Evolutionary conservation across 2,797 vertebrate genomes (phyloP).

Genomic region (Eulemur albifrons): DNA sequence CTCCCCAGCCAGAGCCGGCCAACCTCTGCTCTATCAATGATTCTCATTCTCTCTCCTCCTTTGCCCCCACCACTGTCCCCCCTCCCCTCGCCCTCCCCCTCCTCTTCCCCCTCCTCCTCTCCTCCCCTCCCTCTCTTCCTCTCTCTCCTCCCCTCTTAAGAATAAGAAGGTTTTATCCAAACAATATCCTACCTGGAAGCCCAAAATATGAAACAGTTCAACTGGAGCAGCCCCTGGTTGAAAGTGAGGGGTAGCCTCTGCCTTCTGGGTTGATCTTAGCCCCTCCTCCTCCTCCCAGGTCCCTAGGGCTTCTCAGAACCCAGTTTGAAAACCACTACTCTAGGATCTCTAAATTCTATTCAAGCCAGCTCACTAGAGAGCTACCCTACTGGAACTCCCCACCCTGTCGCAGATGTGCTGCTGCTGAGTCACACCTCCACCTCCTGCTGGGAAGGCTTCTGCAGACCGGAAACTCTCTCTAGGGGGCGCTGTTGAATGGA

Average conservation of each 20-base stretch:
- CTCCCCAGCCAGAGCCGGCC: background rate
- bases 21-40: background rate
- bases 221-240: too few species aligned
- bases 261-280: background rate
- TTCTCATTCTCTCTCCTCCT: background rate
- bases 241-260: background rate
- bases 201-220: background rate
- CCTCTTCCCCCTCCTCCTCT: background rate
- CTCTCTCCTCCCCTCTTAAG: background rate
- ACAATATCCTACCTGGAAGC: background rate
- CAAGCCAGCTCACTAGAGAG: background rate
- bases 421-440: background rate
- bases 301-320: background rate
- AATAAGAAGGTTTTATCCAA: background rate
- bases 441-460: background rate
- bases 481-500: background rate
- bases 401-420: background rate
- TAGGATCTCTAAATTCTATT: background rate
- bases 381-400: background rate
- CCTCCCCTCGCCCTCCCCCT: fast-evolving
- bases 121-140: background rate
- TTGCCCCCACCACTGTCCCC: too few species aligned
- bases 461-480: background rate
- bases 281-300: too few species aligned
- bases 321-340: background rate